phyloP scores from a whole-genome alignment of 1,140 invertebrate species.

The Portunus trituberculatus region DNA sequence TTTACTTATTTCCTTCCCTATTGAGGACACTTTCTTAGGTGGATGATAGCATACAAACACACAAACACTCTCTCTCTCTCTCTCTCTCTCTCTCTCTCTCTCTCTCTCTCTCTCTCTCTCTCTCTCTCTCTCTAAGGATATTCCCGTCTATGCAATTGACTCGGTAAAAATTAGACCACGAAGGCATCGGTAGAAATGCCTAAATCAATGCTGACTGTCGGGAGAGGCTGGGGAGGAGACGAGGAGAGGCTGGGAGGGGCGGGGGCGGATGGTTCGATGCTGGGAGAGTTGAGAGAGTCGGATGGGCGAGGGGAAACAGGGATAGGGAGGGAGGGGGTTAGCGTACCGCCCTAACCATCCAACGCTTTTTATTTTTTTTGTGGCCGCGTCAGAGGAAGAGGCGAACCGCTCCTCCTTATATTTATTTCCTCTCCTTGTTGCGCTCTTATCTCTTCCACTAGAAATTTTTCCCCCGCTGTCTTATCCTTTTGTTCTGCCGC shows the following conservation, averaged over 20 bases:
- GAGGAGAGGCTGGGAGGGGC: no score
- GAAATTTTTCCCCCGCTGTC: slow-evolving; percentile 1
- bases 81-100: no score
- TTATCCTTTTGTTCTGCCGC: neutral
- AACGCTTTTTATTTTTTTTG: neutral
- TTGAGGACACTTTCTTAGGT: no score
- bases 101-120: no score
- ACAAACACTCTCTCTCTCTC: no score
- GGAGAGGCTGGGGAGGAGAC: neutral
- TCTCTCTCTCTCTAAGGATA: no score
- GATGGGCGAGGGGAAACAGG: neutral
- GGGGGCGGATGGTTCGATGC: no score
- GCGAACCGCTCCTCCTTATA: neutral
- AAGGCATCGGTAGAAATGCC: neutral
- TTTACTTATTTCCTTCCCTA: no score
- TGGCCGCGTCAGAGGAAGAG: neutral
- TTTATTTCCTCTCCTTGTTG: slow-evolving; percentile 12
- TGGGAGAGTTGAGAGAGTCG: neutral
- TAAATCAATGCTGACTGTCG: neutral
- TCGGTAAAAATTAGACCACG: neutral
- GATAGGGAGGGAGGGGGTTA: neutral
- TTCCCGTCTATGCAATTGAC: neutral
- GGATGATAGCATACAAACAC: no score
- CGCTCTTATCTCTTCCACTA: slow-evolving; percentile 2
- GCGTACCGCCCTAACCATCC: neutral